Base-by-base conservation (phyloP, 2,888 invertebrate species). In the Lottia gigantea region DNA sequence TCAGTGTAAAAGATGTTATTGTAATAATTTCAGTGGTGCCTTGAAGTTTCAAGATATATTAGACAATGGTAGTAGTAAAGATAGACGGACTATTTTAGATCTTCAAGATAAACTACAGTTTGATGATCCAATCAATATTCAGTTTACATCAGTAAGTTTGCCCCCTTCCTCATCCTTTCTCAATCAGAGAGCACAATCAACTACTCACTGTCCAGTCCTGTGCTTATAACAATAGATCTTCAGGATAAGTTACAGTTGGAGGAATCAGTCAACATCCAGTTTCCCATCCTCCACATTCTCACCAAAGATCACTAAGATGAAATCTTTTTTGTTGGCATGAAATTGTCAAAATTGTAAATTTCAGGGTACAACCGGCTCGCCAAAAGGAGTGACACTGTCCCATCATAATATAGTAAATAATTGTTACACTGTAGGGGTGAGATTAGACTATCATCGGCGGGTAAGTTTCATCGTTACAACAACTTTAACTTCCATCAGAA, bases 381-480 rank as follows among this genome's bases (percentile, higher is more conserved):
- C 95, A 0, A 96, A 96, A 88, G 95, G 94, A 1, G 92, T 93
- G 0, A 85, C 92, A 0, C 81, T 94, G 0, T 91, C 92, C 2
- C 95, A 96, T 84, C 92, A 92, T 82, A 92, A 91, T 74, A 90
- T 94, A 23, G 90, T 94, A 2, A 96, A 96, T 87, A 95, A 95
- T 86, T 91, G 93, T 8, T 91, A 91, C 81, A 91, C 91, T 80
- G 89, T 92, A 69, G 93, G 92, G 0, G 89, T 83, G 40, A 83
- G 91, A 23, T 80, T 90, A 40, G 89, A 89, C 26, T 91, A 90
- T 74, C 82, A 90, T 68, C 80, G 85, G 71, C 83, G 86, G 85
- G 90, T 90, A 83, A 74, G 73, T 69, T 6, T 67, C 19, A 7
- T 16, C 8, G 25, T 15, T 1, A 46, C n/a, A 19, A 23, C 8